Base-by-base conservation (phyloP, 2,113 vertebrate species). In the Polypterus bichir region DNA sequence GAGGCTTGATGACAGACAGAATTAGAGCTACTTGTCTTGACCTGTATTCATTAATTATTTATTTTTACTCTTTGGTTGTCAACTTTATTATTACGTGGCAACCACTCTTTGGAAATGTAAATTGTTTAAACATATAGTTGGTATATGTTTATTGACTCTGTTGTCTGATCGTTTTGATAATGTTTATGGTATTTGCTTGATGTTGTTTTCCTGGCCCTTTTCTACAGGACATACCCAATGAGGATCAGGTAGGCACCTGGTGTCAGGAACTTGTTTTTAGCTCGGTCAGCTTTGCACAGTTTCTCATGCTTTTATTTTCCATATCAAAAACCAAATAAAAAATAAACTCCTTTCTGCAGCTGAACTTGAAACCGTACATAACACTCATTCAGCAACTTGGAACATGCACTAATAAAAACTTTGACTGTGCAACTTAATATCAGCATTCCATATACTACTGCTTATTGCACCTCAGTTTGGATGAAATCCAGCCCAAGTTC, bases 141-240 rank as follows among this genome's bases (percentile, higher is more conserved):
- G 27, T 27, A 27, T 27, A 27, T 27, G 27, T 27, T 27, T 27
- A 27, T 1, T 27, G 27, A 27, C 27, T 27, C 27, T 27, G 27
- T 27, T 27, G 27, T 27, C 27, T 27, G 2, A 27, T 27, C 27
- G 27, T 27, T 27, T 27, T 27, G 27, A 27, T 27, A 27, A 27
- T 27, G 27, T 27, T 27, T 27, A 27, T 27, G 27, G 27, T 27
- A 27, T 27, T 90, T 91, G 89, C 88, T 83, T 88, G 88, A 81
- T 92, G 64, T 65, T 79, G 66, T 65, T 82, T 81, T 82, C 86
- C 79, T 76, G 82, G 88, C 82, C 77, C 83, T 86, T 92, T 84
- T 86, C 91, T 93, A 82, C 92, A 98, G 95, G 95, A 97, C 81
- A 89, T 93, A 91, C 90, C 92, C 91, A 91, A 97, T 90, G 93